Evolutionary conservation across 1,140 invertebrate species (phyloP).

Genomic region (Sycophila sp.): DNA sequence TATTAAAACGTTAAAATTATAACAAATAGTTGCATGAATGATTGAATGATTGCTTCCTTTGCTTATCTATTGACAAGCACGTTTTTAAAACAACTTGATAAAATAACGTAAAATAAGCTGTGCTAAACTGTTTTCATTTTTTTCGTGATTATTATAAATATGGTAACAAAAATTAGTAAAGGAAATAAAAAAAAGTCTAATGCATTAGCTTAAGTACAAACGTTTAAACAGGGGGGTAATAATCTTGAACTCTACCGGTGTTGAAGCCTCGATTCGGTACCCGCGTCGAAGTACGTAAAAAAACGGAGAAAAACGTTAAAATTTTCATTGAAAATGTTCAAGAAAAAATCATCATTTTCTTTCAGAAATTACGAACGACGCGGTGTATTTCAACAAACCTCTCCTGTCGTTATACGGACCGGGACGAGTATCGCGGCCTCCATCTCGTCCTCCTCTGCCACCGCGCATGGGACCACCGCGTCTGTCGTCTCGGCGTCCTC

Average conservation of each 20-base stretch:
- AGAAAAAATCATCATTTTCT: constrained; percentile 20
- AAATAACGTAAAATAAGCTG: too few species aligned
- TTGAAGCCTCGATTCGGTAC: neutral
- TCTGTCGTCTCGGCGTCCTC: constrained; percentile 58
- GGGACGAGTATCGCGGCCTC: constrained; percentile 64
- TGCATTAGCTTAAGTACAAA: constrained; percentile 34
- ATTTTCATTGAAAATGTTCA: neutral
- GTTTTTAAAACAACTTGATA: too few species aligned
- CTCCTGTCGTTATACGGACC: constrained; percentile 66
- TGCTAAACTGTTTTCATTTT: too few species aligned
- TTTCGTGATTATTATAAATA: too few species aligned
- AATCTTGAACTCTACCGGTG: constrained; percentile 15
- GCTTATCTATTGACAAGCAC: too few species aligned
- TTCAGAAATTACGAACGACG: constrained; percentile 52
- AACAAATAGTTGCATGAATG: too few species aligned
- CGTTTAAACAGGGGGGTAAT: constrained; percentile 35
- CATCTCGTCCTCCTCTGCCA: constrained; percentile 63
- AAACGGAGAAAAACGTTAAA: neutral
- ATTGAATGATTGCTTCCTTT: too few species aligned
- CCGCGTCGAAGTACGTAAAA: neutral
- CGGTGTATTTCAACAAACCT: constrained; percentile 58
- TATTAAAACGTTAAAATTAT: too few species aligned
- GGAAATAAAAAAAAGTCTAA: too few species aligned
- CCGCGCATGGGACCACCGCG: constrained; percentile 60
- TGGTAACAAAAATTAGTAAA: too few species aligned